A percentile compares a stretch with the other conserved stretches of the same genome.
Conservation (phyloP, 2,113 vertebrate species). For the Cyprinodon brontotheroides region DNA sequence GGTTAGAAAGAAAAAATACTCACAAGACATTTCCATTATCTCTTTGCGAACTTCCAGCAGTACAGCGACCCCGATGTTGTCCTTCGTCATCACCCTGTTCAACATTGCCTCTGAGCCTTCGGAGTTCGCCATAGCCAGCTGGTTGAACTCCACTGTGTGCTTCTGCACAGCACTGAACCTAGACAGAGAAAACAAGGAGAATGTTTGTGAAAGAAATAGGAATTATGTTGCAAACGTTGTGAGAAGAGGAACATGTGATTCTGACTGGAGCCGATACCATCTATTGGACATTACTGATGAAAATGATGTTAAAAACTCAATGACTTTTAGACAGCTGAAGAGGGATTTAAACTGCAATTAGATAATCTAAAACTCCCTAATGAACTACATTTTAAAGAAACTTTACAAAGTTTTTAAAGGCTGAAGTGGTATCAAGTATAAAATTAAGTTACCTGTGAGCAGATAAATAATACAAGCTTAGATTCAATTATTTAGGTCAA, state of each 20-base stretch:
- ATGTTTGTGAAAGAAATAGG: neutral
- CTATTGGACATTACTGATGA: too few relatives aligned
- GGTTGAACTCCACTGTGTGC: slow-evolving; percentile 98
- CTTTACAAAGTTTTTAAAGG: too few relatives aligned
- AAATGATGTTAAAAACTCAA: too few relatives aligned
- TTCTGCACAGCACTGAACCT: slow-evolving; percentile 98
- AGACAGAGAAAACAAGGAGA: slow-evolving; percentile 5
- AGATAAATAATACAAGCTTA: neutral
- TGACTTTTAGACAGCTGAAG: too few relatives aligned
- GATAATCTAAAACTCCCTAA: neutral
- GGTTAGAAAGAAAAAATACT: slow-evolving; percentile 72
- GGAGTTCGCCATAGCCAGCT: slow-evolving; percentile 98
- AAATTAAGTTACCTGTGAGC: neutral
- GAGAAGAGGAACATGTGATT: too few relatives aligned
- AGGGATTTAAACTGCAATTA: too few relatives aligned
- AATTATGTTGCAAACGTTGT: neutral
- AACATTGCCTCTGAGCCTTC: slow-evolving; percentile 98
- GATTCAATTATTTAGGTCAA: neutral
- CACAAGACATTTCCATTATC: slow-evolving; percentile 92
- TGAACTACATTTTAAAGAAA: neutral
- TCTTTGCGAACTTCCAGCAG: slow-evolving; percentile 94
- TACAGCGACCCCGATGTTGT: slow-evolving; percentile 96
- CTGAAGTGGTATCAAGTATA: too few relatives aligned
- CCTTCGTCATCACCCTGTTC: slow-evolving; percentile 99
- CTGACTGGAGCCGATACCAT: too few relatives aligned